Conservation (phyloP, 2,888 invertebrate genomes). For the Trachelus iudaicus region DNA sequence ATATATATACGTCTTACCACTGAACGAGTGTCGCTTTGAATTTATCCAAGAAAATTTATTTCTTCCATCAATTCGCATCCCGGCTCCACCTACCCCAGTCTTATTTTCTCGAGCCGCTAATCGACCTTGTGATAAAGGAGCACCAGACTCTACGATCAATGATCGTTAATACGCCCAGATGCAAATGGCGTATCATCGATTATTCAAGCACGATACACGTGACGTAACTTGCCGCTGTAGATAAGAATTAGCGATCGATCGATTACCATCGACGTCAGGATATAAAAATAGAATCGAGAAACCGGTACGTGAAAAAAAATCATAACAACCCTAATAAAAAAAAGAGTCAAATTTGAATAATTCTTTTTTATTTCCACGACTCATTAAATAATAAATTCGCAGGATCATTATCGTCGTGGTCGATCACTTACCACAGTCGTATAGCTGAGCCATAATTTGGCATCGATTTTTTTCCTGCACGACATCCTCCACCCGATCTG, state of each 20-base stretch:
- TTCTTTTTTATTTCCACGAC: not conserved
- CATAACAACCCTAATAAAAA: not conserved
- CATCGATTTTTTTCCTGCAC: conserved; percentile 56
- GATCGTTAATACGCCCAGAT: not conserved
- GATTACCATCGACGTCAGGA: not conserved
- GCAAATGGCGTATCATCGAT: not conserved
- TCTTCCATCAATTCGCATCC: not conserved
- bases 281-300: no score
- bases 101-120: not conserved
- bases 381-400: not conserved
- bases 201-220: not conserved
- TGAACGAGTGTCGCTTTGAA: not conserved
- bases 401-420: not conserved
- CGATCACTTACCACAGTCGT: conserved; percentile 46
- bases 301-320: not conserved
- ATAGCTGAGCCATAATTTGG: conserved; percentile 53
- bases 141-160: not conserved
- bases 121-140: not conserved
- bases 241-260: not conserved
- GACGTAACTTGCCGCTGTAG: not conserved
- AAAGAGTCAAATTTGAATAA: not conserved
- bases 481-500: conserved; percentile 42
- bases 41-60: not conserved
- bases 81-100: not conserved
- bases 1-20: no score